Base-by-base conservation (phyloP, 1,140 invertebrate genomes). In the Nomia melanderi region DNA sequence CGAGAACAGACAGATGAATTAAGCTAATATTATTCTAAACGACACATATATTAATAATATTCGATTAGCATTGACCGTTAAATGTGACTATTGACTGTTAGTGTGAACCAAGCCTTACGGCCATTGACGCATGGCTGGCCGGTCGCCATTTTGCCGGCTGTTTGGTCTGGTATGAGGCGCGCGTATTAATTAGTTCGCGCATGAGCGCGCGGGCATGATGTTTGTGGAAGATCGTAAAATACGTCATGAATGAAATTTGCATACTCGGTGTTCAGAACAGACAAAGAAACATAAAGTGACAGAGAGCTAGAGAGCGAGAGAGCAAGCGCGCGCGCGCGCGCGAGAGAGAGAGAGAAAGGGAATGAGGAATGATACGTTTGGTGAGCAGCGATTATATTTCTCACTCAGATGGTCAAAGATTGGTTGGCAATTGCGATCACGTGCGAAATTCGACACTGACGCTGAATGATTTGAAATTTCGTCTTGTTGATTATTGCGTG, bases 191-290 rank as follows among this genome's bases (percentile, higher is more conserved):
- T 69, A 39, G 53, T 53, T 56, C 54, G 39, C 39, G 50, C 66
- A 69, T 39, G 33, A 57, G 17, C 14, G 17, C 17, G 44, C 44
- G 2, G 20, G 20, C 50, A 41, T 14, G 39, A 17, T 69, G 36
- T 41, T 53, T 17, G 50, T 27, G 36, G 29, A 23, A 17, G 20
- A 17, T 20, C 44, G 20, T 27, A 12, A 33, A 27, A 71, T 20
- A 25, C 54, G 27, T 7, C n/a, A 33, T 47, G 67, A 71, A 71
- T 71, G 67, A 71, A 60, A 71, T 60, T 60, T 44, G 27, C 56
- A 44, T 44, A 14, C 12, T 12, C 29, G 11, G n/a, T 6, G 20
- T 50, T 50, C 44, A 25, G 12, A 11, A 4, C 5, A 12, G 53
- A 4, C 11, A 2, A 20, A n/a, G 44, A 8, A 5, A 23, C 20